A percentile compares a stretch with the other conserved stretches of the same genome.
These are phyloP conservation scores for Addax nasomaculatus DNA, from an alignment of 2,113 vertebrate species.

Conservation along the genomic window DNA sequence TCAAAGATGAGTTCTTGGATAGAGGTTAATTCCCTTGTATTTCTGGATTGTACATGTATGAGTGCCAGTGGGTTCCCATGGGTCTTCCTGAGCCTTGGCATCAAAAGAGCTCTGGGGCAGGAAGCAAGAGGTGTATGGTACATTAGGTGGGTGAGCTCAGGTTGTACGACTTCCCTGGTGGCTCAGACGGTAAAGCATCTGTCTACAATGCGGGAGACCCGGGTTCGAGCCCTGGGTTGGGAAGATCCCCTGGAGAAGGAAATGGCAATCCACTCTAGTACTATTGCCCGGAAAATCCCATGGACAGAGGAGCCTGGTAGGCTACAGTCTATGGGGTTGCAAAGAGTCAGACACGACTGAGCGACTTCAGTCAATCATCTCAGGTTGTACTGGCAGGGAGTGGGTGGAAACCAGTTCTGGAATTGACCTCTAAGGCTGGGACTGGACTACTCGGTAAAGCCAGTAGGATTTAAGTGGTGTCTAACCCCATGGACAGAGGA, in stretches of 20 bases:
- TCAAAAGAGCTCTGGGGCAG: background rate
- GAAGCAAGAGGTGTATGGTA: background rate
- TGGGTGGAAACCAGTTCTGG: background rate
- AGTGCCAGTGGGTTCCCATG: background rate
- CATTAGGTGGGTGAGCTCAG: too few relatives aligned
- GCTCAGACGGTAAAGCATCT: too few relatives aligned
- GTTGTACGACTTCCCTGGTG: too few relatives aligned
- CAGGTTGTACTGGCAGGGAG: background rate
- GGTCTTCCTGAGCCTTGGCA: background rate
- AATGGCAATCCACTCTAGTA: too few relatives aligned
- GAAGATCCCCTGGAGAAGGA: too few relatives aligned
- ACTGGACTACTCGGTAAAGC: background rate
- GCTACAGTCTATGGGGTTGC: too few relatives aligned
- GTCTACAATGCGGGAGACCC: accelerated
- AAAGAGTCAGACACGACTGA: too few relatives aligned
- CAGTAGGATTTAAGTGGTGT: background rate
- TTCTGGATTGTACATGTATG: background rate
- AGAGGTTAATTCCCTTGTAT: background rate
- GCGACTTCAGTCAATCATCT: too few relatives aligned
- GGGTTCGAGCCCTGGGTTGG: too few relatives aligned
- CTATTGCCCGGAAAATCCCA: too few relatives aligned
- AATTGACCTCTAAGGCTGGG: background rate
- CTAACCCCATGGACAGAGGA: background rate
- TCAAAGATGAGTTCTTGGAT: background rate
- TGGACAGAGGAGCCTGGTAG: too few relatives aligned